Percentiles rank a stretch among this genome's conserved stretches.
Conservation (phyloP, 2,888 invertebrate genomes). For the Rhingia campestris region DNA sequence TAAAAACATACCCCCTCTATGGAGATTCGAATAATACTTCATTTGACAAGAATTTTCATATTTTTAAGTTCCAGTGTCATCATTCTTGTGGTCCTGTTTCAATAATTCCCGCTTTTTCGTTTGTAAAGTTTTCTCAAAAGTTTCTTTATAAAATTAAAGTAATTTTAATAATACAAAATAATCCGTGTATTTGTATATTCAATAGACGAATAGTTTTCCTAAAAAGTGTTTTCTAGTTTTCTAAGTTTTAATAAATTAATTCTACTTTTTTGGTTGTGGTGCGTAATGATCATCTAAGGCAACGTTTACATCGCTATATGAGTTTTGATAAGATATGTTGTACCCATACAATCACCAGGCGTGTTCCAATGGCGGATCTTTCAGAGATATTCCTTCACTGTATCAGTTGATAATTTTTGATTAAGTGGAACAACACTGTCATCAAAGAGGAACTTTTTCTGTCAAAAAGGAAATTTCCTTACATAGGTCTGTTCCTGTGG, state of each 20-base stretch:
- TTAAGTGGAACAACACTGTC: too few species aligned
- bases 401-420: too few species aligned
- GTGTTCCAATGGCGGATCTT: too few species aligned
- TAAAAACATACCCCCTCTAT: too few species aligned
- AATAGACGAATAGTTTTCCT: constrained; percentile 53
- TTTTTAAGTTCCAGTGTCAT: not conserved
- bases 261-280: constrained; percentile 27
- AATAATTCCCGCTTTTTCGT: not conserved
- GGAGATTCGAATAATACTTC: too few species aligned
- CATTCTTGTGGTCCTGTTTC: not conserved
- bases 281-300: constrained; percentile 79
- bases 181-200: constrained; percentile 35
- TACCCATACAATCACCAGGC: not conserved
- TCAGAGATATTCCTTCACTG: too few species aligned
- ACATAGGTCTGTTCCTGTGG: too few species aligned
- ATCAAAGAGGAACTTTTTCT: too few species aligned
- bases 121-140: constrained; percentile 47
- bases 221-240: constrained; percentile 61
- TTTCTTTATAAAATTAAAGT: constrained; percentile 25
- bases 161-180: constrained; percentile 23
- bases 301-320: constrained; percentile 82
- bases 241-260: constrained; percentile 19
- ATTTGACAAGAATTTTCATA: too few species aligned
- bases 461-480: too few species aligned
- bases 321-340: constrained; percentile 72